phyloP scores from a whole-genome alignment of 2,888 invertebrate genomes.

The Cryptocephalus primarius region DNA sequence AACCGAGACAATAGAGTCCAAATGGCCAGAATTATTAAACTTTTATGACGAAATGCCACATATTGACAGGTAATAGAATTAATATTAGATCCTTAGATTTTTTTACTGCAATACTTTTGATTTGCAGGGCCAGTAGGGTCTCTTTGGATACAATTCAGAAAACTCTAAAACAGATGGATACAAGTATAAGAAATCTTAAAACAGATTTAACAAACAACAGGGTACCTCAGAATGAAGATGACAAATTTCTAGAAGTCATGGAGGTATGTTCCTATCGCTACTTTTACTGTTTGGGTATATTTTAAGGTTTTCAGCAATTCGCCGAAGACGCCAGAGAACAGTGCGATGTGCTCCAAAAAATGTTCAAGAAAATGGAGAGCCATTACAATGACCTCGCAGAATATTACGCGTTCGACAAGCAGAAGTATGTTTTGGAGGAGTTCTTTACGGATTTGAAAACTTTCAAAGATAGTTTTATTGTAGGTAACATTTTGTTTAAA shows the following conservation, averaged over 20 bases:
- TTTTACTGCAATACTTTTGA: background rate
- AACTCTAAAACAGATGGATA: conserved; percentile 74
- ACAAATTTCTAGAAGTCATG: conserved; percentile 80
- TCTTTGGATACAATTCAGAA: conserved; percentile 76
- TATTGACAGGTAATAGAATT: conserved; percentile 53
- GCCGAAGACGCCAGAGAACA: conserved; percentile 73
- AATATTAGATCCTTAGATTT: background rate
- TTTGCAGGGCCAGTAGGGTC: conserved; percentile 66
- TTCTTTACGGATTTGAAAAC: conserved; percentile 91
- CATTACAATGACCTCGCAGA: conserved; percentile 77
- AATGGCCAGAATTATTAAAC: conserved; percentile 73
- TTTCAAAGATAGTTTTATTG: conserved; percentile 84
- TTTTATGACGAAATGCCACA: conserved; percentile 83
- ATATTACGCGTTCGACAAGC: conserved; percentile 84
- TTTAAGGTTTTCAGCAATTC: conserved; percentile 19
- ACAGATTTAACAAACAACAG: conserved; percentile 80
- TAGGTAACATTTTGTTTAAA: conserved; percentile 36
- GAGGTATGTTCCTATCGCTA: conserved; percentile 44
- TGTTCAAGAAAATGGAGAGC: conserved; percentile 88
- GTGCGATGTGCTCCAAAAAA: conserved; percentile 79
- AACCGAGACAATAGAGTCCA: conserved; percentile 75
- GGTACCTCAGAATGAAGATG: conserved; percentile 68
- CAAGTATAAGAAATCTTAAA: conserved; percentile 77
- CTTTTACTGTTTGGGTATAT: too few species aligned
- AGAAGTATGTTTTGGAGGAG: conserved; percentile 90